Evolutionary conservation across 1,140 invertebrate genomes (phyloP).

Genomic region (Musca domestica): DNA sequence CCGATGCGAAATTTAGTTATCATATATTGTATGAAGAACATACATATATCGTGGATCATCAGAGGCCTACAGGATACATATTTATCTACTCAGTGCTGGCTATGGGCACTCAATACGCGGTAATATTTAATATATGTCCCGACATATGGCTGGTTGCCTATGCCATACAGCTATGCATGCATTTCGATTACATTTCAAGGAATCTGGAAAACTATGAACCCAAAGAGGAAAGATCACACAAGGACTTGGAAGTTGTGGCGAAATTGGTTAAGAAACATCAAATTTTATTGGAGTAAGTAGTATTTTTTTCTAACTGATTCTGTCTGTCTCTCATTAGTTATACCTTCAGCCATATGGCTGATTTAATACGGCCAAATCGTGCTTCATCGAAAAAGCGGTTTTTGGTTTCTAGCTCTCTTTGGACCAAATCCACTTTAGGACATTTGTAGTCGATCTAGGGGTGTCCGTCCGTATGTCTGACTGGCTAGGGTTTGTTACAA

Average conservation of each 20-base stretch:
- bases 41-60: conserved; percentile 11
- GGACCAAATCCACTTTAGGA: no score
- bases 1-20: not conserved
- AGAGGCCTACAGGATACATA: conserved; percentile 26
- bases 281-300: conserved; percentile 29
- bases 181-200: conserved; percentile 32
- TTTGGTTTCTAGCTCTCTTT: no score
- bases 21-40: not conserved
- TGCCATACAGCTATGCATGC: conserved; percentile 36
- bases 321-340: no score
- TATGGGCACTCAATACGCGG: conserved; percentile 32
- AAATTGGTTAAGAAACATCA: conserved; percentile 34
- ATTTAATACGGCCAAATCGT: no score
- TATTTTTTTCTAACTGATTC: no score
- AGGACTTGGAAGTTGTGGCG: conserved; percentile 29
- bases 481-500: no score
- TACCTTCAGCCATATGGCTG: no score
- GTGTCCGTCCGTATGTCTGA: no score
- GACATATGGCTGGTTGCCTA: conserved; percentile 38
- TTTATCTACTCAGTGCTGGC: conserved; percentile 28
- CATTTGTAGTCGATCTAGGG: no score
- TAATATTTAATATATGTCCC: conserved; percentile 31
- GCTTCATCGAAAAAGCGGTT: no score
- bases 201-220: conserved; percentile 30
- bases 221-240: not conserved